phyloP scores from a whole-genome alignment of 2,888 invertebrate species.

The Ellobium chinense region DNA sequence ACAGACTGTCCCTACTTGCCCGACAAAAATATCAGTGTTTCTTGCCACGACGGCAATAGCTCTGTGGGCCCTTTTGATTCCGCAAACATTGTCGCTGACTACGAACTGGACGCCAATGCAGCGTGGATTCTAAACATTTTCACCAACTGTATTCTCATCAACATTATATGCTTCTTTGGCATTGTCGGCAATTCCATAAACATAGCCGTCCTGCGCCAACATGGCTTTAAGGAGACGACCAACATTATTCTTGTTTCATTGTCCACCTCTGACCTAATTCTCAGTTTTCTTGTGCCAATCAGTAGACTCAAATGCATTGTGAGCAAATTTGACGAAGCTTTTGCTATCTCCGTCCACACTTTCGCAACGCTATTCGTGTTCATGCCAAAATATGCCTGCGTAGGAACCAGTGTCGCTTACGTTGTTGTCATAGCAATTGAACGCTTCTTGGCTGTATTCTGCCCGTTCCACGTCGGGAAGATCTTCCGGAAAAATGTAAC shows the following conservation, averaged over 20 bases:
- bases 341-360: background rate
- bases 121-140: background rate
- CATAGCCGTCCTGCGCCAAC: background rate
- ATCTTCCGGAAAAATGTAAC: background rate
- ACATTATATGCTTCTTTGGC: background rate
- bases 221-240: slow-evolving; percentile 18
- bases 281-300: background rate
- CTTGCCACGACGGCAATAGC: too few relatives aligned
- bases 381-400: slow-evolving; percentile 11
- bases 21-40: too few relatives aligned
- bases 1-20: too few relatives aligned
- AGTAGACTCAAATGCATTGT: background rate
- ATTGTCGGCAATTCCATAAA: slow-evolving; percentile 22
- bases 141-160: slow-evolving; percentile 19
- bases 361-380: background rate
- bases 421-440: slow-evolving; percentile 7
- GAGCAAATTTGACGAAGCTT: background rate
- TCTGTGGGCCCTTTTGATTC: too few relatives aligned
- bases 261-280: slow-evolving; percentile 4
- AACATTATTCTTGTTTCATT: slow-evolving; percentile 14
- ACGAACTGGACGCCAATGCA: background rate
- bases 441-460: slow-evolving; percentile 21
- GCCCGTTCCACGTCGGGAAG: slow-evolving; percentile 3
- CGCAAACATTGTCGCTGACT: too few relatives aligned
- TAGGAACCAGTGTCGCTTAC: background rate